These are phyloP conservation scores for Callionymus lyra DNA, from an alignment of 2,113 vertebrate species.

Conservation along the genomic window DNA sequence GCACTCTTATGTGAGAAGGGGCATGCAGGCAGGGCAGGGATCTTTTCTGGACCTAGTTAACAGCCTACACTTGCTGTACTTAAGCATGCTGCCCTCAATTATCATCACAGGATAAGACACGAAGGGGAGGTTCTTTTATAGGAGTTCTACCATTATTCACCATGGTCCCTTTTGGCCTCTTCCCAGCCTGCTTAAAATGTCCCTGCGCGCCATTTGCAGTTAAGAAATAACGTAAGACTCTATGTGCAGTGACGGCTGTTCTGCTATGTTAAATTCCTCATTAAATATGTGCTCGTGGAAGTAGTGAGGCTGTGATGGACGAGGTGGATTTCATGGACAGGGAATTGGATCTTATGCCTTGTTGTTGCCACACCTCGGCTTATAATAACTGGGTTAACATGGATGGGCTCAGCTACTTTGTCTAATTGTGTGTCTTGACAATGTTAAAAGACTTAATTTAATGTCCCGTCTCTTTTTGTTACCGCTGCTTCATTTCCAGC, in stretches of 20 bases:
- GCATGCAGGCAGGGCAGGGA: conserved; percentile 20
- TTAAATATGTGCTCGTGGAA: conserved; percentile 48
- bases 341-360: neutral
- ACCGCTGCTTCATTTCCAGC: conserved; percentile 56
- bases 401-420: no score
- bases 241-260: conserved; percentile 60
- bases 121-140: conserved; percentile 15
- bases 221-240: conserved; percentile 69
- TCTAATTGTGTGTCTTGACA: neutral
- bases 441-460: neutral
- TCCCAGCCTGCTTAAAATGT: conserved; percentile 69
- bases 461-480: conserved; percentile 5
- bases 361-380: neutral
- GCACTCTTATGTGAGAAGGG: conserved; percentile 17
- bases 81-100: conserved; percentile 59
- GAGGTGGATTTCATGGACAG: no score
- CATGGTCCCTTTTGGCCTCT: conserved; percentile 38
- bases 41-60: conserved; percentile 62
- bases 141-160: conserved; percentile 7
- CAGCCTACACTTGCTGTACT: conserved; percentile 58
- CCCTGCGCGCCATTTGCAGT: conserved; percentile 69
- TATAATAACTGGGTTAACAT: no score
- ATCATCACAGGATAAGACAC: conserved; percentile 41
- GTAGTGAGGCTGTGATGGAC: conserved; percentile 2
- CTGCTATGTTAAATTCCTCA: conserved; percentile 74